Conservation (phyloP, 2,888 invertebrate species). For the Drosophila lacicola region DNA sequence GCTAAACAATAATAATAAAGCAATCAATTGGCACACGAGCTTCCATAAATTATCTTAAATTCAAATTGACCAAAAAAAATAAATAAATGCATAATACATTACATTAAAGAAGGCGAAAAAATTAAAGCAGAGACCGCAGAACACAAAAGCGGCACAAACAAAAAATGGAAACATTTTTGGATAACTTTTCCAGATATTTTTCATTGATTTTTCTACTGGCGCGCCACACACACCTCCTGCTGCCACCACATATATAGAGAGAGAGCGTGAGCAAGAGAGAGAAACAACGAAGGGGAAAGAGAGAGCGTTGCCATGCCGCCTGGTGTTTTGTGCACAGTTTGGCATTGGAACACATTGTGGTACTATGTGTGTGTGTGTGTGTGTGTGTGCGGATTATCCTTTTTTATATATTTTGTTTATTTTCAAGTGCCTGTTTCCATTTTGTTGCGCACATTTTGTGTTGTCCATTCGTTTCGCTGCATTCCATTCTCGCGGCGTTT, state of each 20-base stretch:
- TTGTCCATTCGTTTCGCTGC: conserved; percentile 77
- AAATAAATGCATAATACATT: conserved; percentile 9
- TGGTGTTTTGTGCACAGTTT: conserved; percentile 65
- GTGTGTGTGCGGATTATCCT: conserved; percentile 67
- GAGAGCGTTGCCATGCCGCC: conserved; percentile 55
- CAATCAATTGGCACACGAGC: conserved; percentile 48
- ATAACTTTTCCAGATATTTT: conserved; percentile 76
- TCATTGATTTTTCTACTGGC: conserved; percentile 78
- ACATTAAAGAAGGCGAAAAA: neutral
- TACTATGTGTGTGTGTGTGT: conserved; percentile 10
- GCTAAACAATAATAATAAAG: conserved; percentile 60
- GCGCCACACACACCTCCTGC: conserved; percentile 62
- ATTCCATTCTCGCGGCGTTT: conserved; percentile 76
- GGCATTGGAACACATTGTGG: conserved; percentile 45
- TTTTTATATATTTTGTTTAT: conserved; percentile 78
- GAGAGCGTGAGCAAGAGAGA: conserved; percentile 7
- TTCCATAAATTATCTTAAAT: conserved; percentile 39
- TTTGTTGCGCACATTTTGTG: conserved; percentile 68
- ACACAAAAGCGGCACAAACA: conserved; percentile 36
- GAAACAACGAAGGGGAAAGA: conserved; percentile 12
- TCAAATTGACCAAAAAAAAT: conserved; percentile 26
- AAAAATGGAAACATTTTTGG: conserved; percentile 44
- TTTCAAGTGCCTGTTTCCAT: conserved; percentile 68
- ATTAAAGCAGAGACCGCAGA: conserved; percentile 6
- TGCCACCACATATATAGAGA: conserved; percentile 15